Conservation (phyloP, 1,140 invertebrate species). For the Drosophila arizonae region DNA sequence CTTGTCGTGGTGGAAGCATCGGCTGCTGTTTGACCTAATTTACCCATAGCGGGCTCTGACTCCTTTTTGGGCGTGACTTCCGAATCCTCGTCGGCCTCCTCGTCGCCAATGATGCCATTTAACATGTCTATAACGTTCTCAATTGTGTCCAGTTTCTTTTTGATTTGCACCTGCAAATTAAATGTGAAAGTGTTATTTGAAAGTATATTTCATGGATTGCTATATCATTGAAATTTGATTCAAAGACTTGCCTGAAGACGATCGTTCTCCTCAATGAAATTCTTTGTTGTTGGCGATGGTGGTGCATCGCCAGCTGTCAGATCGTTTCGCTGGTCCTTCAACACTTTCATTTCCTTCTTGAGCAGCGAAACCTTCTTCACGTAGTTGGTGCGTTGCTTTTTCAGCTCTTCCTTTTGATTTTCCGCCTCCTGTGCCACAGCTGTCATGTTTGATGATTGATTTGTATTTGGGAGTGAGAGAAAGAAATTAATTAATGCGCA, state of each 20-base stretch:
- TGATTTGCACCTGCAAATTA: conserved; percentile 88
- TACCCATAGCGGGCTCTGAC: conserved; percentile 9
- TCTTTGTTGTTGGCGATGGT: conserved; percentile 87
- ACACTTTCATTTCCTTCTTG: conserved; percentile 89
- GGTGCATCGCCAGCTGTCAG: conserved; percentile 85
- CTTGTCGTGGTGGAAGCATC: conserved; percentile 50
- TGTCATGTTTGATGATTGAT: conserved; percentile 57
- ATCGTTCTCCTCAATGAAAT: conserved; percentile 90
- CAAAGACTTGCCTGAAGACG: conserved; percentile 88
- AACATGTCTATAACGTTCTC: conserved; percentile 93
- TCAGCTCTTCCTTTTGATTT: conserved; percentile 90
- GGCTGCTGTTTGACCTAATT: conserved; percentile 13
- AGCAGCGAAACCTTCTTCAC: conserved; percentile 88
- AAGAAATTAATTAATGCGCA: conserved; percentile 43
- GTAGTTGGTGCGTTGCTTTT: conserved; percentile 90
- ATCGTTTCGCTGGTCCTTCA: conserved; percentile 89
- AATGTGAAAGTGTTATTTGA: not conserved
- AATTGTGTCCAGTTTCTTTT: conserved; percentile 91
- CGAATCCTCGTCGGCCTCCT: conserved; percentile 61
- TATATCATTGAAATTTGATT: not conserved
- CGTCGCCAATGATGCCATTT: conserved; percentile 87
- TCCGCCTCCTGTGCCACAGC: conserved; percentile 91
- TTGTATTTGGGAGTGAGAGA: conserved; percentile 40
- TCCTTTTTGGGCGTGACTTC: conserved; percentile 25
- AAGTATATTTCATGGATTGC: not conserved